Base-by-base conservation (phyloP, 2,888 invertebrate genomes). In the Drosophila cognata region DNA sequence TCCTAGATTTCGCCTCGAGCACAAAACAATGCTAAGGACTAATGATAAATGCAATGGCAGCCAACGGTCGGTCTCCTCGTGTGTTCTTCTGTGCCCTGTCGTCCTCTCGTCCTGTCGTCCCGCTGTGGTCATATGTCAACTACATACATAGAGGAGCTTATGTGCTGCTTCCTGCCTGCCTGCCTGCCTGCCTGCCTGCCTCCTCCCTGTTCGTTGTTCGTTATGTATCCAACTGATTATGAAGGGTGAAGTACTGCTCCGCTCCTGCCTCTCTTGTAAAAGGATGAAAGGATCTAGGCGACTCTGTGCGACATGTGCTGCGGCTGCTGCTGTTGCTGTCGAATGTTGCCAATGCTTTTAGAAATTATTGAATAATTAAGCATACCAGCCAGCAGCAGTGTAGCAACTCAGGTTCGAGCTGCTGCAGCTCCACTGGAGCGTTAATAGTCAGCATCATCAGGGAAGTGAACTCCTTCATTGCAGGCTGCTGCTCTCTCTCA, bases 291-390 rank as follows among this genome's bases (percentile, higher is more conserved):
- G 78, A 79, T 79, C 77, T 77, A 56, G 36, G 16, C 52, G 46
- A 59, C 69, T 68, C 21, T 79, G 75, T 53, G 69, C 59, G 53
- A 66, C 65, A 61, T 66, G 48, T 41, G 36, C 35, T 58, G 36
- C 58, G 50, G 58, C 31, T 53, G 35, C 61, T 60, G 53, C 43
- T 64, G 31, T 43, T 74, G 50, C 57, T 60, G 82, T 79, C 82
- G 77, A 63, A 74, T 88, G 85, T 87, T 87, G 79, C 80, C 89
- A 89, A 87, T 87, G 87, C 87, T 87, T 87, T 90, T 90, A 91
- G 81, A 92, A 92, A 92, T 92, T 91, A 89, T 87, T 92, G 87
- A 92, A 92, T 92, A 91, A 92, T 92, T 92, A 90, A 92, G 84
- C 84, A 88, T 86, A 88, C 58, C 76, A 82, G 89, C 61, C 76